phyloP scores from a whole-genome alignment of 2,888 invertebrate species.

The Eudemis profundana region DNA sequence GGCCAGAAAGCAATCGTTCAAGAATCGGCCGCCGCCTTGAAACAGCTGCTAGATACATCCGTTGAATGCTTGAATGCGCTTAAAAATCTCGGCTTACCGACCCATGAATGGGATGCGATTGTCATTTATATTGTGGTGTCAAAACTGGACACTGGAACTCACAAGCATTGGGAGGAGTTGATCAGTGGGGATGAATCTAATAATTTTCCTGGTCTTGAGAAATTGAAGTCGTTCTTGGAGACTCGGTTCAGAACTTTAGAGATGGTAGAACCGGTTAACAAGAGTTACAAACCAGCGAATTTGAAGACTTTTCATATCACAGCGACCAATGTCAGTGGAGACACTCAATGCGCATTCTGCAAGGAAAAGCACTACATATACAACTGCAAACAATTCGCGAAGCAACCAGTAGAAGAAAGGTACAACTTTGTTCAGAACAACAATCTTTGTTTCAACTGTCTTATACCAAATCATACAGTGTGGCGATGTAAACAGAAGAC shows the following conservation, averaged over 20 bases:
- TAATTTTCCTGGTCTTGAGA: conserved; percentile 2
- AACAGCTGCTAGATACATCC: conserved; percentile 8
- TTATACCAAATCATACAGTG: conserved; percentile 17
- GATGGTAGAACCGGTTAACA: conserved; percentile 19
- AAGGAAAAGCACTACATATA: conserved; percentile 14
- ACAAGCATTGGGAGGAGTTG: conserved; percentile 13
- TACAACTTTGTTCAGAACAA: conserved; percentile 15
- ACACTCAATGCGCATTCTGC: conserved; percentile 2
- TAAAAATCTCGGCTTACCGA: conserved; percentile 12
- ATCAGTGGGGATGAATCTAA: conserved; percentile 11
- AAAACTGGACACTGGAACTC: neutral
- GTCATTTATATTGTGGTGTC: neutral
- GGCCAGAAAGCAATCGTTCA: neutral
- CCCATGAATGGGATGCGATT: conserved; percentile 6
- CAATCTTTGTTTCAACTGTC: conserved; percentile 15
- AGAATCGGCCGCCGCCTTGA: conserved; percentile 2
- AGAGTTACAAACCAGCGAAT: conserved; percentile 11
- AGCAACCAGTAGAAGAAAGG: conserved; percentile 2
- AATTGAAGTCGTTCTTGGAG: conserved; percentile 10
- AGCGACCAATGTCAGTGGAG: neutral
- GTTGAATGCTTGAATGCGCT: conserved; percentile 19
- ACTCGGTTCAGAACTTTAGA: conserved; percentile 16
- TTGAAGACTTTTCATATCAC: conserved; percentile 16
- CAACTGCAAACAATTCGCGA: conserved; percentile 13
- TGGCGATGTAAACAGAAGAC: conserved; percentile 8